These are phyloP conservation scores for Galerucella pusilla DNA, from an alignment of 2,888 invertebrate genomes.

Conservation along the genomic window DNA sequence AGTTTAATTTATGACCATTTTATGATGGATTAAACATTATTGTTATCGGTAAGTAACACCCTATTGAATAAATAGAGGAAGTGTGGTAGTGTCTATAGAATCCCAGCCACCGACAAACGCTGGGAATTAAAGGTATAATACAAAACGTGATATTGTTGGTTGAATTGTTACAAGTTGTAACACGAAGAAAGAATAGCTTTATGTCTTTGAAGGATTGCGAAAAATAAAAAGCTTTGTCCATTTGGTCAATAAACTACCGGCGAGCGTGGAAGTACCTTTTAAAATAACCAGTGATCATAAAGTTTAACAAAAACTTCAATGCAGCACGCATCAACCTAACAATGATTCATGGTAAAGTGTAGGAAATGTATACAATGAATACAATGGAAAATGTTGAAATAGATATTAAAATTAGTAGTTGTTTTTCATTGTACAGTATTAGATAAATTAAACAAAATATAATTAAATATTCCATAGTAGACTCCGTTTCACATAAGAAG, in stretches of 20 bases:
- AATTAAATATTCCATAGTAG: too few species aligned
- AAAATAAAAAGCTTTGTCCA: background rate
- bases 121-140: background rate
- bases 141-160: slow-evolving; percentile 10
- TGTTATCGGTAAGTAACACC: slow-evolving; percentile 18
- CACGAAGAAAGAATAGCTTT: background rate
- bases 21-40: background rate
- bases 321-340: background rate
- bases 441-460: too few species aligned
- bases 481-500: too few species aligned
- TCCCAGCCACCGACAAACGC: background rate
- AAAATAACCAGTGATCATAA: background rate
- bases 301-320: background rate
- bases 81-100: background rate
- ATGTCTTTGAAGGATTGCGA: background rate
- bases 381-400: too few species aligned
- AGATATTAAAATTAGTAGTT: too few species aligned
- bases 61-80: slow-evolving; percentile 8
- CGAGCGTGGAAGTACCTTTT: background rate
- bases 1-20: background rate
- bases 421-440: too few species aligned
- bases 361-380: too few species aligned
- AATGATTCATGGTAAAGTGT: background rate
- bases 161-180: background rate
- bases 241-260: background rate